Conservation (phyloP, 2,113 vertebrate genomes). For the Prolemur simus region DNA sequence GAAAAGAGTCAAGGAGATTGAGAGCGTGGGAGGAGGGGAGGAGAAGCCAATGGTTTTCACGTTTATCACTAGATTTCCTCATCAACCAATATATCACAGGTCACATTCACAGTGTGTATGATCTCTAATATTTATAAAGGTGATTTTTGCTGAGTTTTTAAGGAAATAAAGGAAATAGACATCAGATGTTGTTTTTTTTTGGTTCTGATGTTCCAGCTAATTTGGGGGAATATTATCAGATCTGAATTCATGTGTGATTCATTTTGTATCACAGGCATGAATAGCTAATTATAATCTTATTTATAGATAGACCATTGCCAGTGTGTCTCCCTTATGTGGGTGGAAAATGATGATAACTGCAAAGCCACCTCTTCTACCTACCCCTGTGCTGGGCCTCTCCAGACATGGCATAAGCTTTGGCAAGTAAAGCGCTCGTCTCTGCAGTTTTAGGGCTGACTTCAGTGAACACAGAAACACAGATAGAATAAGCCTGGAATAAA, state of each 20-base stretch:
- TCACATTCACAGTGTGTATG: neutral
- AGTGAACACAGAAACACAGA: constrained; percentile 64
- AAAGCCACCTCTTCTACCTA: constrained; percentile 51
- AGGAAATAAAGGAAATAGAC: neutral
- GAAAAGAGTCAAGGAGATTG: neutral
- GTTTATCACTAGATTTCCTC: neutral
- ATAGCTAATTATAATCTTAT: neutral
- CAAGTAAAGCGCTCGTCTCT: constrained; percentile 62
- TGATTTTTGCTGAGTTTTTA: neutral
- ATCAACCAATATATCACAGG: neutral
- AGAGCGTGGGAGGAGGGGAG: neutral
- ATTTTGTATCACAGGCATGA: neutral
- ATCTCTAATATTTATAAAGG: neutral
- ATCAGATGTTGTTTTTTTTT: neutral
- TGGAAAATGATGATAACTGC: neutral
- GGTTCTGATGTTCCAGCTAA: neutral
- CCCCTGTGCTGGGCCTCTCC: constrained; percentile 68
- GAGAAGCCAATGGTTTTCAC: neutral
- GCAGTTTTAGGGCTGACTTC: constrained; percentile 73
- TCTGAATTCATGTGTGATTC: neutral
- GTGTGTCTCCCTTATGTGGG: neutral
- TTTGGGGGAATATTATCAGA: neutral
- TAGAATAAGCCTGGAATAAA: constrained; percentile 73
- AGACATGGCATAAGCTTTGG: constrained; percentile 76
- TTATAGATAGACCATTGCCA: neutral